Evolutionary conservation across 2,888 invertebrate species (phyloP), one percentile per base, ranked within the genome.

Genomic region (Galerucella calmariensis): DNA sequence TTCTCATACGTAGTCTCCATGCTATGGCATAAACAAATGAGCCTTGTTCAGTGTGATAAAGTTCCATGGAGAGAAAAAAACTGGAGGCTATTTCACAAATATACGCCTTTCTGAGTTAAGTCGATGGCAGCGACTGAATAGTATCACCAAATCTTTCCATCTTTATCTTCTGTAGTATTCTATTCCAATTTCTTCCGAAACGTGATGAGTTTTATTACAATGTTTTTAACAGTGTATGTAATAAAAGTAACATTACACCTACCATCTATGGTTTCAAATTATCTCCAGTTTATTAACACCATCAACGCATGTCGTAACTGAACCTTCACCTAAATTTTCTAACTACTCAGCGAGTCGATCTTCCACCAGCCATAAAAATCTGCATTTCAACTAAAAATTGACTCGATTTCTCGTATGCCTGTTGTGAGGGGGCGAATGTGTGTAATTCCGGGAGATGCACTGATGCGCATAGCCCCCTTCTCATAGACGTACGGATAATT

Each of bases 381-480:
- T 72, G 72, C 72, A 72, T 72, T 72, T 66, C 59, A 66, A 72
- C 72, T 66, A 58, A 72, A 72, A 66, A 59, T 65, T 44, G 63
- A 48, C 46, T 56, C 35, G 66, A 72, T 72, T 66, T 66, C 72
- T 72, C 58, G 65, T 59, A 24, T 71, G 71, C 65, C 51, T 24
- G 58, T 63, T 58, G 35, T 67, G 72, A 72, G 72, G 77, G 74
- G 74, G 77, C 75, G 77, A 69, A 73, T 51, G 68, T 51, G 67
- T 63, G 70, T 69, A 71, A 71, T 76, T 76, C 77, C 74, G 77
- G 78, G 79, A 80, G 81, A 81, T 79, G 80, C 83, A 82, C 78
- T 81, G 80, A 78, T 80, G 77, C 81, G 81, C 80, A 78, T 80
- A 79, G 80, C 74, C 81, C 80, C 81, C 66, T 72, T 77, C 80